Evolutionary conservation across 2,113 vertebrate species (phyloP).

Genomic region (Chelonoidis abingdonii): DNA sequence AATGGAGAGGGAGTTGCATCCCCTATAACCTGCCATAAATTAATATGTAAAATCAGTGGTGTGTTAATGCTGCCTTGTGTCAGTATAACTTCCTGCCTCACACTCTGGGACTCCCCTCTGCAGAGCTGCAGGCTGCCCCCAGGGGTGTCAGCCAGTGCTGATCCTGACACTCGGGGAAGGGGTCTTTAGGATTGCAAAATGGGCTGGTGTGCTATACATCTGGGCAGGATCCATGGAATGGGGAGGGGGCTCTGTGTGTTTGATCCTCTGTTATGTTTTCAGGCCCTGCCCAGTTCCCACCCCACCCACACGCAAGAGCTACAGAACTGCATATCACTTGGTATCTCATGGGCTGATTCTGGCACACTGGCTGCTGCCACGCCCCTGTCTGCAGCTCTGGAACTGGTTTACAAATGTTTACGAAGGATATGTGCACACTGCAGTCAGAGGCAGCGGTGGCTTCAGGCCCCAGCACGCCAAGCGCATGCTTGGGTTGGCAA

Average conservation of each 20-base stretch:
- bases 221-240: background rate
- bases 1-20: background rate
- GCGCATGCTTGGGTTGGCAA: too few species aligned
- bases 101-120: background rate
- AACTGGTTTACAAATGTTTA: background rate
- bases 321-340: background rate
- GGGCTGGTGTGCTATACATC: background rate
- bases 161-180: background rate
- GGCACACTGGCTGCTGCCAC: background rate
- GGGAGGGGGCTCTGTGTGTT: too few species aligned
- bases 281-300: background rate
- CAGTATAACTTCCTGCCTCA: background rate
- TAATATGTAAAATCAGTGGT: background rate
- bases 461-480: too few species aligned
- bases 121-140: background rate
- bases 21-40: background rate
- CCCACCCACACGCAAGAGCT: background rate
- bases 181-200: background rate
- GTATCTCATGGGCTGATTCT: background rate
- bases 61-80: background rate
- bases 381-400: background rate
- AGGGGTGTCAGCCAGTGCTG: background rate
- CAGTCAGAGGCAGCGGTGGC: background rate
- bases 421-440: background rate
- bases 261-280: background rate